A percentile compares a stretch with the other conserved stretches of the same genome.
phyloP scores from a whole-genome alignment of 2,113 vertebrate species.

The Notiomystis cincta region DNA sequence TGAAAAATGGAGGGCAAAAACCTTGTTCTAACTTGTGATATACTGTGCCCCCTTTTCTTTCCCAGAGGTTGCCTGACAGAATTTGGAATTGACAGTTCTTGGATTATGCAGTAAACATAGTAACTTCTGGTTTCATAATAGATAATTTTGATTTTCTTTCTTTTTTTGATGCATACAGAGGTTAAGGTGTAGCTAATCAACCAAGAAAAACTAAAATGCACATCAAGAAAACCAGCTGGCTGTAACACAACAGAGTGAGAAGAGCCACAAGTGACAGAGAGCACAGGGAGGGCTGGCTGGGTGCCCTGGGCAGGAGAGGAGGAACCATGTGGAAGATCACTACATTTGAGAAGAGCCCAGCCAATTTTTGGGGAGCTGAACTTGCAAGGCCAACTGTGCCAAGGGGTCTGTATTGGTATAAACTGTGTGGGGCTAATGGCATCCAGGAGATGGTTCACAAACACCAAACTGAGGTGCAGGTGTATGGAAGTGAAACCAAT shows the following conservation, averaged over 20 bases:
- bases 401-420: neutral
- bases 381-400: neutral
- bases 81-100: neutral
- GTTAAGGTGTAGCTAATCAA: neutral
- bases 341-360: fast-evolving
- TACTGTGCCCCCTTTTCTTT: neutral
- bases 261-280: neutral
- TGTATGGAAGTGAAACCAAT: neutral
- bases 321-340: neutral
- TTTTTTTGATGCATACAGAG: neutral
- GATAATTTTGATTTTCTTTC: neutral
- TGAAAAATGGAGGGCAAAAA: neutral
- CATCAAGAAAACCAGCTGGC: neutral
- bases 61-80: neutral
- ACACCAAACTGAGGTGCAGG: neutral
- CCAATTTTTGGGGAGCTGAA: neutral
- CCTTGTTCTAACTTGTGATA: neutral
- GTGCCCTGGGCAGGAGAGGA: neutral
- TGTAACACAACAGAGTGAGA: neutral
- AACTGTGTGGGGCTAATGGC: neutral
- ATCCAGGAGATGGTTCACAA: neutral
- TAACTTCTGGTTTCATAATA: neutral
- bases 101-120: neutral
- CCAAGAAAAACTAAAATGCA: neutral
- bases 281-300: neutral